Conservation (phyloP, 2,113 vertebrate genomes). For the Seriola rivoliana region DNA sequence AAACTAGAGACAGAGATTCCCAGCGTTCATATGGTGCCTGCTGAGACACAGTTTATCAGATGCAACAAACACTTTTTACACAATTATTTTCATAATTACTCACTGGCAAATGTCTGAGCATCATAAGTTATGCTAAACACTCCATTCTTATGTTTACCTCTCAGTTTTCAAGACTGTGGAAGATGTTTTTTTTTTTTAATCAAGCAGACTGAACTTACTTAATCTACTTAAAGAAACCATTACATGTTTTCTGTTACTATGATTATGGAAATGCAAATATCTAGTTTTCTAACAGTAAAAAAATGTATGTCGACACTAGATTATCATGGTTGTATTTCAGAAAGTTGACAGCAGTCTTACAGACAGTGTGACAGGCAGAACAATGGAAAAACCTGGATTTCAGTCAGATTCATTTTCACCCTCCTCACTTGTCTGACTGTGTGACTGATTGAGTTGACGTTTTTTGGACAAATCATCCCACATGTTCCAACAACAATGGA, state of each 20-base stretch:
- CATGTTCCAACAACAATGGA: slow-evolving; percentile 2
- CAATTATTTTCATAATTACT: not conserved
- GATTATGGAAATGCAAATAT: slow-evolving; percentile 7
- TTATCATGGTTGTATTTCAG: slow-evolving; percentile 39
- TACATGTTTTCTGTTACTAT: not conserved
- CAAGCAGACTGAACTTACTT: not conserved
- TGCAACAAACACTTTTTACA: not conserved
- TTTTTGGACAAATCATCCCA: slow-evolving; percentile 35
- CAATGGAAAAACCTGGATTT: slow-evolving; percentile 33
- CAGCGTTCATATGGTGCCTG: not conserved
- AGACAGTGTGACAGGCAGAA: slow-evolving; percentile 52
- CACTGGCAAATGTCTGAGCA: not conserved
- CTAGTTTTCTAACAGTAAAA: not conserved
- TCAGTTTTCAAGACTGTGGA: not conserved
- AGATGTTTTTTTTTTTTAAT: not conserved
- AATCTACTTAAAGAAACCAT: slow-evolving; percentile 1
- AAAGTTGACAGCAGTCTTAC: slow-evolving; percentile 30
- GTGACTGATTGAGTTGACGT: slow-evolving; percentile 48
- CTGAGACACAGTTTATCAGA: not conserved
- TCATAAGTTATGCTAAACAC: not conserved
- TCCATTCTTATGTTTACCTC: too few relatives aligned
- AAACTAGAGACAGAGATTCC: too few relatives aligned
- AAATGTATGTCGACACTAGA: slow-evolving; percentile 37
- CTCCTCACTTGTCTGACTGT: not conserved
- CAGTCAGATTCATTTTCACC: slow-evolving; percentile 43